Percentiles rank a stretch among this genome's conserved stretches.
Conservation (phyloP, 2,113 vertebrate species). For the Craseonycteris thonglongyai region DNA sequence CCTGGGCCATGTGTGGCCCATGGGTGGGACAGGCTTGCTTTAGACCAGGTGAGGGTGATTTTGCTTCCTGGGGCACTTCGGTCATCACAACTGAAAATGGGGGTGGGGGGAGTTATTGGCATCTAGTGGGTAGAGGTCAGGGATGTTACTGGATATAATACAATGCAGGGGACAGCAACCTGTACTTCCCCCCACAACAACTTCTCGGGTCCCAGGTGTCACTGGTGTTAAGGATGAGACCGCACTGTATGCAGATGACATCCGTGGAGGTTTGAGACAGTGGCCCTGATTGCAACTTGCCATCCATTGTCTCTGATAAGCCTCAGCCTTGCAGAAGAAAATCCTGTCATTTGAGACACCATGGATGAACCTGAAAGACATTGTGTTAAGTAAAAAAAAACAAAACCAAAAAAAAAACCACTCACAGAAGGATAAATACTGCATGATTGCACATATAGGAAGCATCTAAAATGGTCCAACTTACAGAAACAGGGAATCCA, state of each 20-base stretch:
- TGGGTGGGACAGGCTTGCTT: no score
- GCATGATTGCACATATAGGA: background rate
- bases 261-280: rapidly evolving
- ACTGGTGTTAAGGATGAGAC: background rate
- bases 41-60: background rate
- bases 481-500: background rate
- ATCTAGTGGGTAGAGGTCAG: background rate
- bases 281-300: no score
- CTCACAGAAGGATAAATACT: background rate
- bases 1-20: no score
- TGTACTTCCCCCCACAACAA: background rate
- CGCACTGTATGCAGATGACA: background rate
- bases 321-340: no score
- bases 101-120: background rate
- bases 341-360: no score
- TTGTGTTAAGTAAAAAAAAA: background rate
- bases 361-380: background rate
- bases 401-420: no score
- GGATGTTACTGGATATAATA: background rate
- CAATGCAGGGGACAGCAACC: rapidly evolving
- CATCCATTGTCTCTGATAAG: background rate
- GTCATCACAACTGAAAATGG: background rate
- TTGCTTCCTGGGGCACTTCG: background rate
- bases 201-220: no score
- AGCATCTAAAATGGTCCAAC: background rate